phyloP scores from a whole-genome alignment of 2,888 invertebrate genomes.

The Pecten maximus region DNA sequence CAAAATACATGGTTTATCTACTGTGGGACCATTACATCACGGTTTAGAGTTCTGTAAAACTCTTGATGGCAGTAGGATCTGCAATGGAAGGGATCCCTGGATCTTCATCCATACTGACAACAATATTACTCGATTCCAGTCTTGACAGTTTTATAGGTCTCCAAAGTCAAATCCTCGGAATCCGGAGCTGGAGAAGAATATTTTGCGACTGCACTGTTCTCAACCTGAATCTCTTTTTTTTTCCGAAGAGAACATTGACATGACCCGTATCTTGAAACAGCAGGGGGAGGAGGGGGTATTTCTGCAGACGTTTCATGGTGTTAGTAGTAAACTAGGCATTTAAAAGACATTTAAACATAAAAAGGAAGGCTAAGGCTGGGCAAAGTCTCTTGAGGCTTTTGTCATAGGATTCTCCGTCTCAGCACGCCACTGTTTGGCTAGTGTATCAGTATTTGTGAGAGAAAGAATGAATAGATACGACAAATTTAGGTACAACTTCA shows the following conservation, averaged over 20 bases:
- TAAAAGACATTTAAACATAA: constrained; percentile 22
- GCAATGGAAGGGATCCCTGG: neutral
- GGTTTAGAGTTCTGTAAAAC: constrained; percentile 7
- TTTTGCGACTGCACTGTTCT: neutral
- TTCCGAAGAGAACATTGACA: neutral
- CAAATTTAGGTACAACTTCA: neutral
- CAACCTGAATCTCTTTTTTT: neutral
- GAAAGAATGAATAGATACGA: neutral
- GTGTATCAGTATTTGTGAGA: neutral
- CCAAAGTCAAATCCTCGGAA: neutral
- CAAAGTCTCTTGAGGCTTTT: neutral
- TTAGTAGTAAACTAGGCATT: neutral
- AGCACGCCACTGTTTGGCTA: neutral
- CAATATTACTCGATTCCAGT: constrained; percentile 12
- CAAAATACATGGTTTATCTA: constrained; percentile 1
- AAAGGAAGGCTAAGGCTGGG: neutral
- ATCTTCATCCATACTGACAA: neutral
- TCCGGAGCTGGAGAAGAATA: neutral
- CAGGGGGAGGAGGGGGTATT: neutral
- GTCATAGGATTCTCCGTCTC: neutral
- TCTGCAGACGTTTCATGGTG: neutral
- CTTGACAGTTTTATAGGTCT: constrained; percentile 12
- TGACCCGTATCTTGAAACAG: neutral
- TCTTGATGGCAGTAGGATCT: neutral
- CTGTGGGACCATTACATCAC: neutral